Percentiles rank a stretch among this genome's conserved stretches.
These are phyloP conservation scores for Pantala flavescens DNA, from an alignment of 1,140 invertebrate species.

Conservation along the genomic window DNA sequence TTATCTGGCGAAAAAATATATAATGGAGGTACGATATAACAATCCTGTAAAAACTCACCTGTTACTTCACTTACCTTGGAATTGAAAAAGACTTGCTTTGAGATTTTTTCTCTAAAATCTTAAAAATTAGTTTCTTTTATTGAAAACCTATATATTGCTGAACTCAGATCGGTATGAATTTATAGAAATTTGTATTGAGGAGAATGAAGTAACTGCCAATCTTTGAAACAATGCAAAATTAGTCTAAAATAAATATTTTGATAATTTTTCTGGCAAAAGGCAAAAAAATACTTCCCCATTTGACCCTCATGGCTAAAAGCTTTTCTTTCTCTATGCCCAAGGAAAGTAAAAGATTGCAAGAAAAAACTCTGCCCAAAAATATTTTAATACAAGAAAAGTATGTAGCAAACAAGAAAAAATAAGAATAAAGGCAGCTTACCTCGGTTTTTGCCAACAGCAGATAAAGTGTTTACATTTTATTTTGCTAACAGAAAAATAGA, in stretches of 20 bases:
- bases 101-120: background rate
- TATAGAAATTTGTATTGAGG: background rate
- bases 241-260: background rate
- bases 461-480: slow-evolving; percentile 1
- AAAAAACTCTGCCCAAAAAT: slow-evolving; percentile 8
- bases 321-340: background rate
- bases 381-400: slow-evolving; percentile 1
- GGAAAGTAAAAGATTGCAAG: slow-evolving; percentile 2
- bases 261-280: background rate
- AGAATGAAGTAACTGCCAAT: background rate
- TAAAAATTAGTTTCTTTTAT: background rate
- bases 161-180: background rate
- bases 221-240: background rate
- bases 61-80: background rate
- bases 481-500: slow-evolving; percentile 3
- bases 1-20: slow-evolving; percentile 4
- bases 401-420: slow-evolving; percentile 4
- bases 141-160: background rate
- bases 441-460: slow-evolving; percentile 4
- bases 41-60: slow-evolving; percentile 2
- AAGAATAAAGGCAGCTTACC: slow-evolving; percentile 9
- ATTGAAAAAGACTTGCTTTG: background rate
- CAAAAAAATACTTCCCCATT: background rate
- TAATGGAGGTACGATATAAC: slow-evolving; percentile 6
- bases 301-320: slow-evolving; percentile 7